Conservation (phyloP, 1,140 invertebrate genomes). For the Saccostrea glomerata region DNA sequence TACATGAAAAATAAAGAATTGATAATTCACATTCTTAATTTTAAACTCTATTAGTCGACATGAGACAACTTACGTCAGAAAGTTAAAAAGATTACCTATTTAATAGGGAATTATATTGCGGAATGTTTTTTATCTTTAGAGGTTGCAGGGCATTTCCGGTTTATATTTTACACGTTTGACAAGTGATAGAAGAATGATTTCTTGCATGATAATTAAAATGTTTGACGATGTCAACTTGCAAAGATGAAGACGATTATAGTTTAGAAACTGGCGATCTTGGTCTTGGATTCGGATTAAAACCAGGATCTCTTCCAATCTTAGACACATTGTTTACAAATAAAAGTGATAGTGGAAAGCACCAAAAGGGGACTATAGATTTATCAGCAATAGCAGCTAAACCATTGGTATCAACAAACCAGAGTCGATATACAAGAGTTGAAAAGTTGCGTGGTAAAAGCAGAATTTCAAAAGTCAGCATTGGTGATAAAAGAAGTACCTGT, state of each 20-base stretch:
- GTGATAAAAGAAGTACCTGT: neutral
- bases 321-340: neutral
- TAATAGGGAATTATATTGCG: neutral
- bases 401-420: conserved; percentile 25
- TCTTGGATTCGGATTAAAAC: conserved; percentile 64
- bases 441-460: conserved; percentile 21
- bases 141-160: conserved; percentile 51
- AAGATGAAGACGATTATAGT: conserved; percentile 58
- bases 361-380: neutral
- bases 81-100: neutral
- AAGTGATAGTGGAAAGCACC: neutral
- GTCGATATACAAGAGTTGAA: neutral
- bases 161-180: conserved; percentile 38
- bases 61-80: neutral
- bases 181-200: conserved; percentile 16
- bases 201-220: conserved; percentile 8
- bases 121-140: neutral
- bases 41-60: too few species aligned
- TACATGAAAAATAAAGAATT: neutral
- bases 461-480: neutral
- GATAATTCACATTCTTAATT: too few species aligned
- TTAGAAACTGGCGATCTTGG: conserved; percentile 67
- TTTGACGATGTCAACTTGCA: conserved; percentile 47
- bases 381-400: neutral
- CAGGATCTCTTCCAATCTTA: conserved; percentile 47